Evolutionary conservation across 2,797 vertebrate genomes (phyloP), one percentile per base, ranked within the genome.

Genomic region (Spondyliosoma cantharus): DNA sequence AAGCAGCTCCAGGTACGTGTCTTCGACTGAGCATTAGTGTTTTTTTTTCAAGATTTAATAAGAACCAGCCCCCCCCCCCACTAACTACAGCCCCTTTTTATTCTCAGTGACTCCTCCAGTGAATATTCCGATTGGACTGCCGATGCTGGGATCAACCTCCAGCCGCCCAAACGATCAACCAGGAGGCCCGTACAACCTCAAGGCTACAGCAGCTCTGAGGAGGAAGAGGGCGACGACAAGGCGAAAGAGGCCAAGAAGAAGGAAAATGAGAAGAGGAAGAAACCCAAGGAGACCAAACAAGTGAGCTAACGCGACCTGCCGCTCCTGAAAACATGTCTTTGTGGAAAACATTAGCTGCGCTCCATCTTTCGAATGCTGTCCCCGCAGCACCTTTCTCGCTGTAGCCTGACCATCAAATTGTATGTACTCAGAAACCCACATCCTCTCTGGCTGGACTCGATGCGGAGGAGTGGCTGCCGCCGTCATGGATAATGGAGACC

Each of bases 61-160:
- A n/a, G 0, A 3, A 24, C 63, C 3, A 1, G n/a, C n/a, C n/a
- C n/a, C 8, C 12, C 19, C 22, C 2, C 57, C 17, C 22, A 3
- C 57, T 71, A 49, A 83, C 57, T 11, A 5, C 24, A 2, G 19
- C 7, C 6, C 56, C 66, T 83, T 85, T 53, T 83, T 61, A 82
- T 71, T 84, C 79, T 0, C 86, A 99, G 98, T 49, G 96, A 97
- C 90, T 97, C 97, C 9, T 98, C 98, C 71, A 99, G 98, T 86
- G 98, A 99, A 74, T 99, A 99, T 92, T 99, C 98, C 0, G 98
- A 99, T 86, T 99, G 98, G 98, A 99, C 97, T 14, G 97, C 98
- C 19, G 97, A 99, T 78, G 98, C 98, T 2, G 98, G 98, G 16
- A 99, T 99, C 90, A 99, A 99, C 94, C 96, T 99, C 43, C 98